These are phyloP conservation scores for Serinus canaria DNA, from an alignment of 2,113 vertebrate genomes.

Conservation along the genomic window DNA sequence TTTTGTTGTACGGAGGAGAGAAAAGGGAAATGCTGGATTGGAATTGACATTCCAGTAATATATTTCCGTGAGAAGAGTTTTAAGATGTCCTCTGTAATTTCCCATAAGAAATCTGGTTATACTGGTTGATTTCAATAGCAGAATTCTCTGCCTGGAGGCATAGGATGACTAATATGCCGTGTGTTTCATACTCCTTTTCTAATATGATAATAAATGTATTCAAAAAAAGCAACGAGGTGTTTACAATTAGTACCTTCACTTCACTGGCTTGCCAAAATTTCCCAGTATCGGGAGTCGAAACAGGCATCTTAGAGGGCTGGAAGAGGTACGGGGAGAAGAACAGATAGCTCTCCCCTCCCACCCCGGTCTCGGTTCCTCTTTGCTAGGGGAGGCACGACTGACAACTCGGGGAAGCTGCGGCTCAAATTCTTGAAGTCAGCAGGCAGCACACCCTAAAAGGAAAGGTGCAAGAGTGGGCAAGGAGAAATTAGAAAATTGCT, in stretches of 20 bases:
- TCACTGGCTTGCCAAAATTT: constrained; percentile 26
- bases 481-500: background rate
- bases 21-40: background rate
- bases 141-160: constrained; percentile 76
- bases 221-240: constrained; percentile 59
- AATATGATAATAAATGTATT: constrained; percentile 69
- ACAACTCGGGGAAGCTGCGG: background rate
- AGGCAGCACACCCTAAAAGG: background rate
- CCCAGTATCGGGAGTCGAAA: background rate
- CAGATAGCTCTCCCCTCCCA: background rate
- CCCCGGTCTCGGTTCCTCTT: background rate
- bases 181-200: constrained; percentile 64
- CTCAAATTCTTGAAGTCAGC: background rate
- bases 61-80: constrained; percentile 61
- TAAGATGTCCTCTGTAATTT: constrained; percentile 70
- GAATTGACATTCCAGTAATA: constrained; percentile 55
- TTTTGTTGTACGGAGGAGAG: background rate
- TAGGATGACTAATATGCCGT: constrained; percentile 67
- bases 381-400: background rate
- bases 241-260: constrained; percentile 65
- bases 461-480: background rate
- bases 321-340: background rate
- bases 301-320: background rate
- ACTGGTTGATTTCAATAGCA: constrained; percentile 75
- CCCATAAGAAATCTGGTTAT: constrained; percentile 79